Base-by-base conservation (phyloP, 2,797 vertebrate genomes). In the Percopsis omiscomaycus region DNA sequence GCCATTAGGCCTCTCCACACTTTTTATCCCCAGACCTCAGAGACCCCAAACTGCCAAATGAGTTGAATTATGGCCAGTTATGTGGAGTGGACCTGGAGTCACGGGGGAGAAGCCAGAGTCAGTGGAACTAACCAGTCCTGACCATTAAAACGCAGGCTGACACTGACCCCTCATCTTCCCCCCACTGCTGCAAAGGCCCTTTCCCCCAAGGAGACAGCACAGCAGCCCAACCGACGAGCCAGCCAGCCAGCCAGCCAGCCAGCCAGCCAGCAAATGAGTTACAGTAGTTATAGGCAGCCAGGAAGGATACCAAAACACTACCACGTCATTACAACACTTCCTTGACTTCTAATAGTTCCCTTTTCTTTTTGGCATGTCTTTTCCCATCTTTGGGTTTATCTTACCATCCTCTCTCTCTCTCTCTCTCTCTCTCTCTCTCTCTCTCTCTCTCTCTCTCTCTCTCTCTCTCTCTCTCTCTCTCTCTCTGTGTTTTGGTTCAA, bases 21-120 rank as follows among this genome's bases (percentile, higher is more conserved):
- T 87, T 91, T 93, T 93, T 91, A 91, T 91, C 87, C 85, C 78
- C 73, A 84, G 88, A 93, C 89, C 87, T 93, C 58, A 2, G 91
- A 93, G 92, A 92, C 86, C 89, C 84, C 87, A 88, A 93, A 89
- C 89, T 93, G 92, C 90, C 92, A 93, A 91, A 88, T 88, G 87
- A 91, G 89, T 86, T 93, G 92, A 94, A 93, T 93, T 92, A 89
- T 92, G 85, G 84, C 90, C 89, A 90, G 91, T 92, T 92, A 92
- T 88, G 85, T 91, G 89, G 89, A 91, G 92, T 91, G 86, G 86
- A 90, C 87, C 81, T 68, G 56, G 84, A 76, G 82, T 91, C 90
- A 88, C 82, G 2, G 88, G 89, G 88, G 85, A 91, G 79, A 87
- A 86, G 83, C 76, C 88, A 82, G 87, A 93, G 89, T 89, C 84